A percentile compares a stretch with the other conserved stretches of the same genome.
Conservation (phyloP, 2,797 vertebrate species). For the Bucorvus abyssinicus region DNA sequence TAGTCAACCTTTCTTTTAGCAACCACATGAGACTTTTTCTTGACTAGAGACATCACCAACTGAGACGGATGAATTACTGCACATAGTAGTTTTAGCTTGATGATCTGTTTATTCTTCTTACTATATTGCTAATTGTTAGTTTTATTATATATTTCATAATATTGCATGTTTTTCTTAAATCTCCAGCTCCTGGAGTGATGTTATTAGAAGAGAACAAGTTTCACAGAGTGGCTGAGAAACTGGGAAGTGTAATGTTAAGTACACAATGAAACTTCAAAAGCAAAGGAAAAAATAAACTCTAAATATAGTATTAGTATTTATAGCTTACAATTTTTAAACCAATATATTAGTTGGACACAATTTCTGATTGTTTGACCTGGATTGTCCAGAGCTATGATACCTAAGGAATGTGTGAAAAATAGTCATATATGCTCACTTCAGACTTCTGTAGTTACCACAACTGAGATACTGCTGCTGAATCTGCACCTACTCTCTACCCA, state of each 20-base stretch:
- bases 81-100: background rate
- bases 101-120: background rate
- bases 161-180: background rate
- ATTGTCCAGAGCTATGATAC: background rate
- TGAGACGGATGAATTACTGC: background rate
- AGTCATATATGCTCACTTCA: background rate
- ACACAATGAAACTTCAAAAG: background rate
- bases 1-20: background rate
- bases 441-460: background rate
- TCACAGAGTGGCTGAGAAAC: background rate
- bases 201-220: background rate
- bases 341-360: background rate
- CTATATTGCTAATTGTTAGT: background rate
- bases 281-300: background rate
- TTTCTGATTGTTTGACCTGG: background rate
- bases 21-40: background rate
- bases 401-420: background rate
- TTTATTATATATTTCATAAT: background rate
- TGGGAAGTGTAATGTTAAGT: background rate
- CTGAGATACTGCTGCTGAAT: background rate
- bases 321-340: background rate
- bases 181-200: background rate
- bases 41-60: background rate
- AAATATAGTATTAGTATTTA: background rate
- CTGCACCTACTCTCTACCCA: background rate